These are phyloP conservation scores for Gadus chalcogrammus DNA, from an alignment of 2,113 vertebrate genomes.

Conservation along the genomic window DNA sequence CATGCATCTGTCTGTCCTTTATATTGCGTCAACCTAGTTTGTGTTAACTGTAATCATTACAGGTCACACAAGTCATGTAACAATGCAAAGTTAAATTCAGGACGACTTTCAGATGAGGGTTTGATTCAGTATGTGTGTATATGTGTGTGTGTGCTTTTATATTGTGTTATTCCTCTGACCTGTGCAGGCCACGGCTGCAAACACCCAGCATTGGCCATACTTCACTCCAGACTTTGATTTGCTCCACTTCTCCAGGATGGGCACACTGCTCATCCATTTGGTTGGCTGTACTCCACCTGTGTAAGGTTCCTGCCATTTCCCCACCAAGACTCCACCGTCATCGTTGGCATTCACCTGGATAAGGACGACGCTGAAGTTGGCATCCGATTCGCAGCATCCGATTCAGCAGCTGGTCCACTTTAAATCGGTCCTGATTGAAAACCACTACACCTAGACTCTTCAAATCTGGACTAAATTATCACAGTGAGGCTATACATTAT, in stretches of 20 bases:
- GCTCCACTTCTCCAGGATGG: slow-evolving; percentile 74
- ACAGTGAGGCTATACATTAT: too few relatives aligned
- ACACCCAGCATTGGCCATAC: slow-evolving; percentile 82
- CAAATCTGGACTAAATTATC: too few relatives aligned
- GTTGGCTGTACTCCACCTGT: slow-evolving; percentile 60
- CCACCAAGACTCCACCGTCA: slow-evolving; percentile 68
- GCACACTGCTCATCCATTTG: slow-evolving; percentile 72
- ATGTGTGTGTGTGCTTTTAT: background rate
- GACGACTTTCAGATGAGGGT: too few relatives aligned
- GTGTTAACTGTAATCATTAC: background rate
- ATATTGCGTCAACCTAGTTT: background rate
- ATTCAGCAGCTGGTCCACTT: too few relatives aligned
- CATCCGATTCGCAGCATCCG: too few relatives aligned
- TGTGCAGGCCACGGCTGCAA: slow-evolving; percentile 75
- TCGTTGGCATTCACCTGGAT: slow-evolving; percentile 74
- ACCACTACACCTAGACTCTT: too few relatives aligned
- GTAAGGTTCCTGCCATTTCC: slow-evolving; percentile 68
- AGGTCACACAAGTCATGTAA: background rate
- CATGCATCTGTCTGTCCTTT: background rate
- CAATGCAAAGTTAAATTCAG: too few relatives aligned
- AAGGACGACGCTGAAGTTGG: too few relatives aligned
- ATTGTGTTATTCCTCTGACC: slow-evolving; percentile 46
- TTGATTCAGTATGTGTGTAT: too few relatives aligned
- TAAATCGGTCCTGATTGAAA: too few relatives aligned
- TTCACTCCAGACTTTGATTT: slow-evolving; percentile 49